phyloP scores from a whole-genome alignment of 2,888 invertebrate genomes.

The Oscheius sp. region DNA sequence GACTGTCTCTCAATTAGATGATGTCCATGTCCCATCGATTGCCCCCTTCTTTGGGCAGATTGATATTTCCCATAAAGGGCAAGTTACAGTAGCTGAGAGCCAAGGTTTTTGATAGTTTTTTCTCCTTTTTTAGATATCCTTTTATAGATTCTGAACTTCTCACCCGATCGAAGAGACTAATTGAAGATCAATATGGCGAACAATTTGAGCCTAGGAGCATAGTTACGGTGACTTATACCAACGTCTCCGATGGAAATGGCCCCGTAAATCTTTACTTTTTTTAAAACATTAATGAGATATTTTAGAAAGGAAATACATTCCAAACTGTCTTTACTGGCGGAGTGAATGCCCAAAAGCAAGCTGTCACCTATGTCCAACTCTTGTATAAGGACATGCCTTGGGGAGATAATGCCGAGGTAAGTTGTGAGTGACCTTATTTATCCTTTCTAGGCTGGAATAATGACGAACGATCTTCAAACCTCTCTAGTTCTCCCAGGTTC shows the following conservation, averaged over 20 bases:
- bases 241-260: slow-evolving; percentile 51
- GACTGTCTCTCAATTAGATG: slow-evolving; percentile 48
- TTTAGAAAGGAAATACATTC: slow-evolving; percentile 64
- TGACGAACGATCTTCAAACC: slow-evolving; percentile 58
- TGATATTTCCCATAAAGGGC: slow-evolving; percentile 48
- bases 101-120: slow-evolving; percentile 31
- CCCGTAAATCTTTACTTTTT: slow-evolving; percentile 20
- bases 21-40: slow-evolving; percentile 58
- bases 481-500: slow-evolving; percentile 67
- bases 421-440: not conserved
- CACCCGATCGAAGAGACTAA: slow-evolving; percentile 46
- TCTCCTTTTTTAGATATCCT: not conserved
- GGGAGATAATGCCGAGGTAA: slow-evolving; percentile 64
- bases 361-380: slow-evolving; percentile 61
- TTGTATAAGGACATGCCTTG: slow-evolving; percentile 66
- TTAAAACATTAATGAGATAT: not conserved
- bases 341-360: slow-evolving; percentile 42
- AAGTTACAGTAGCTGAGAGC: slow-evolving; percentile 44
- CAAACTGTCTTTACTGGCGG: slow-evolving; percentile 67
- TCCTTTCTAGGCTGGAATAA: slow-evolving; percentile 59
- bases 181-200: slow-evolving; percentile 51
- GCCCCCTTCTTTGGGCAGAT: slow-evolving; percentile 68
- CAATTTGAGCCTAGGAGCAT: slow-evolving; percentile 61
- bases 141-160: slow-evolving; percentile 49
- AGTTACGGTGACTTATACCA: slow-evolving; percentile 59